These are phyloP conservation scores for Melieria omissa DNA, from an alignment of 2,888 invertebrate species.

Conservation along the genomic window DNA sequence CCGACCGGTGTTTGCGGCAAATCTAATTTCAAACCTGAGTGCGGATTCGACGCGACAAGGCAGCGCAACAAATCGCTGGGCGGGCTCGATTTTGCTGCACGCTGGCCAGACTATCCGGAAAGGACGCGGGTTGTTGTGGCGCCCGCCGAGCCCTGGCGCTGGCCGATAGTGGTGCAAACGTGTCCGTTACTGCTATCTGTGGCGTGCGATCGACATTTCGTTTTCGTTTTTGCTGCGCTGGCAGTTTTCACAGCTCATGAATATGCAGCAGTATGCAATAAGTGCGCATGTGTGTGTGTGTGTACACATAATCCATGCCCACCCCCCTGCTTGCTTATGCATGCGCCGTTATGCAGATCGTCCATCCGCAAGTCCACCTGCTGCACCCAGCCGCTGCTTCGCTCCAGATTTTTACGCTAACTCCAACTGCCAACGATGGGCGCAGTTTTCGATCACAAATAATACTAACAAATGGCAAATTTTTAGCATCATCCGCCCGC, in stretches of 20 bases:
- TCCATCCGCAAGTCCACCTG: not conserved
- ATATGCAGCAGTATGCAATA: conserved; percentile 37
- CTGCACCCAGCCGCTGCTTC: not conserved
- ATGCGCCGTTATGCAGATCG: not conserved
- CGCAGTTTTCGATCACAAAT: conserved; percentile 34
- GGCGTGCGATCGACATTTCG: conserved; percentile 27
- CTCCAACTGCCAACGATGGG: not conserved
- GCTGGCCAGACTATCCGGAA: too few species aligned
- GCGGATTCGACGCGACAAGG: too few species aligned
- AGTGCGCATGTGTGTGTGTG: conserved; percentile 2
- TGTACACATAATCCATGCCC: conserved; percentile 10
- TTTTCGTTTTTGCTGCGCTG: conserved; percentile 18
- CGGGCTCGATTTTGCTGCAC: too few species aligned
- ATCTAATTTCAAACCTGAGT: too few species aligned
- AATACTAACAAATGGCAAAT: conserved; percentile 34
- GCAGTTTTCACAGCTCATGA: conserved; percentile 39
- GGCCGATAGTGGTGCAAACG: too few species aligned
- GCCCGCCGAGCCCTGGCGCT: too few species aligned
- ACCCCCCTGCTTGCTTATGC: conserved; percentile 3
- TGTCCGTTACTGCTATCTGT: conserved; percentile 13
- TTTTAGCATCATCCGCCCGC: conserved; percentile 30
- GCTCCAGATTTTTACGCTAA: not conserved
- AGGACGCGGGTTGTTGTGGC: too few species aligned
- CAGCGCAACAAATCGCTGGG: too few species aligned
- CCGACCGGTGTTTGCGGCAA: too few species aligned